Base-by-base conservation (phyloP, 2,888 invertebrate genomes). In the Euplexia lucipara region DNA sequence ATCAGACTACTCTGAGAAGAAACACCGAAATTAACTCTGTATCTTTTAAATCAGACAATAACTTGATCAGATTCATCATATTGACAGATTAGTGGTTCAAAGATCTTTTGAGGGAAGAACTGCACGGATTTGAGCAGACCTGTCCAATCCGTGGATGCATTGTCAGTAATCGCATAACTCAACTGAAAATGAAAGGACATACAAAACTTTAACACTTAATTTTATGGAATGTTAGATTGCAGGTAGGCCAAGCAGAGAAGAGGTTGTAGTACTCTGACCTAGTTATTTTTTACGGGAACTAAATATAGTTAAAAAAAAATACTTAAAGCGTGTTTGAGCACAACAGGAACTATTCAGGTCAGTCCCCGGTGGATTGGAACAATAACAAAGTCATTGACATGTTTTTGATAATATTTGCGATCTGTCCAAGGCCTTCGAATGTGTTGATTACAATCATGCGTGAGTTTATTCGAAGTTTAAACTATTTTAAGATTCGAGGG, bases 401-500 rank as follows among this genome's bases (percentile, higher is more conserved):
- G 41, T 26, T 42, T 37, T 18, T 9, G 35, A 26, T 32, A 51
- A 51, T 39, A 56, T 47, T 57, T 51, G 10, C 30, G 45, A 42
- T 8, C 9, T 58, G 22, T 47, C 35, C 45, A 75, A 70, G 45
- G 60, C 41, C 16, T 70, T 59, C 9, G 70, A 70, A 47, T 42
- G 16, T 26, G 20, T 75, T 59, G 18, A 37, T 47, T 51, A 54
- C 12, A 41, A 65, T 42, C 37, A 37, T 9, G n/a, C 1, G 14
- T 9, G 9, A 8, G 8, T 58, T 37, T 35, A 16, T n/a, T 18
- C 18, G 22, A 16, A 35, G 47, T 6, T 35, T 7, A 18, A 14
- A 26, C 18, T 37, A 42, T 41, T 54, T 37, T 2, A 2, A 12
- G 26, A 26, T 20, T 12, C 12, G 6, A 18, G 3, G 1, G 35